Percentiles rank a stretch among this genome's conserved stretches.
These are phyloP conservation scores for Aurelia aurita DNA, from an alignment of 30 jellyfish, hydroid and myxozoan genomes.

Conservation along the genomic window DNA sequence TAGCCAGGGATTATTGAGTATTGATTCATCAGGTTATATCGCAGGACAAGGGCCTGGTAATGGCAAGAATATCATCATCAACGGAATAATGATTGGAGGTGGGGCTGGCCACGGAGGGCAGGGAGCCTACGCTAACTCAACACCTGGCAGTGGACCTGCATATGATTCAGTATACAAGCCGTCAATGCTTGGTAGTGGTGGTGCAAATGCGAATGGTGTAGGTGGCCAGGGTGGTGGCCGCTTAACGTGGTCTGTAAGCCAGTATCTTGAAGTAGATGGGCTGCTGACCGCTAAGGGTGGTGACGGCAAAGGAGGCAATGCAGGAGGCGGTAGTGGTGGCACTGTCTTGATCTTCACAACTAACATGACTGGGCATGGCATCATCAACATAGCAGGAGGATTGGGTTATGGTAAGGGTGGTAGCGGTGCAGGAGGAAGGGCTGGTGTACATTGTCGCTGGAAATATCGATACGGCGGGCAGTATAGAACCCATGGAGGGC, in stretches of 20 bases:
- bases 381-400: slow-evolving; percentile 68
- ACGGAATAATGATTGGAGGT: slow-evolving; percentile 36
- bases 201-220: slow-evolving; percentile 53
- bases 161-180: slow-evolving; percentile 72
- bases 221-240: slow-evolving; percentile 79
- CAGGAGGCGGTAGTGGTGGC: slow-evolving; percentile 83
- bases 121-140: slow-evolving; percentile 49
- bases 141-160: slow-evolving; percentile 25
- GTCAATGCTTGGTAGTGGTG: slow-evolving; percentile 62
- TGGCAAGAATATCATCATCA: slow-evolving; percentile 13
- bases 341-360: slow-evolving; percentile 39
- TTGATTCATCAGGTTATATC: slow-evolving; percentile 23
- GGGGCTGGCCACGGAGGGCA: slow-evolving; percentile 83
- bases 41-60: slow-evolving; percentile 45
- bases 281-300: slow-evolving; percentile 64
- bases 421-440: slow-evolving; percentile 75
- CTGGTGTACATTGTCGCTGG: slow-evolving; percentile 70
- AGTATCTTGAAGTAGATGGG: slow-evolving; percentile 61
- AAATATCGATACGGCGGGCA: slow-evolving; percentile 50
- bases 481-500: slow-evolving; percentile 63
- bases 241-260: slow-evolving; percentile 62
- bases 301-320: slow-evolving; percentile 57
- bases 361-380: slow-evolving; percentile 74
- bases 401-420: slow-evolving; percentile 52
- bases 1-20: slow-evolving; percentile 61